Evolutionary conservation across 1,140 invertebrate species (phyloP).

Genomic region (Polypedilum pembai): DNA sequence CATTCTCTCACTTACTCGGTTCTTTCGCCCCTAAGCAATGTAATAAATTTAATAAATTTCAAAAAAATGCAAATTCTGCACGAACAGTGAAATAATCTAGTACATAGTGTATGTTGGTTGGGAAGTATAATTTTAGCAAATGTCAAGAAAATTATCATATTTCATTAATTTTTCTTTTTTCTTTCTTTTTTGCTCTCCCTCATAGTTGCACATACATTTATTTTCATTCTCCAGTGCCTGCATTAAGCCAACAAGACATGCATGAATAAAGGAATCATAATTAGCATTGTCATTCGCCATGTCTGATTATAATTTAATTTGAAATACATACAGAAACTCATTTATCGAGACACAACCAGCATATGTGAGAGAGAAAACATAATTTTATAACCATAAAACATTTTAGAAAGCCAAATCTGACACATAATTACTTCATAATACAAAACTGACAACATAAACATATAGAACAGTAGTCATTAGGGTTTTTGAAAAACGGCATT

Average conservation of each 20-base stretch:
- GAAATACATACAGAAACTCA: neutral
- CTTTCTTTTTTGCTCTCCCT: neutral
- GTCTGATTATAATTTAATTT: conserved; percentile 19
- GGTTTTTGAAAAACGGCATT: too few species aligned
- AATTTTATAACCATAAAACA: conserved; percentile 2
- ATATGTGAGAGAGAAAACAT: neutral
- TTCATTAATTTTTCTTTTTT: conserved; percentile 14
- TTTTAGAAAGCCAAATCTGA: neutral
- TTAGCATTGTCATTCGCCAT: conserved; percentile 5
- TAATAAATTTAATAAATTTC: conserved; percentile 12
- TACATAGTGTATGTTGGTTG: too few species aligned
- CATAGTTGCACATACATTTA: neutral
- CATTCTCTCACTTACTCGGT: neutral
- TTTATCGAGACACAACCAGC: neutral
- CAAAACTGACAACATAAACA: conserved; percentile 23
- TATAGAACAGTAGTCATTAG: neutral
- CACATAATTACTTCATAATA: conserved; percentile 28
- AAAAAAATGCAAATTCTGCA: conserved; percentile 8
- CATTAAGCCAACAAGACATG: neutral
- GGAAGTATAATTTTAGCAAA: neutral
- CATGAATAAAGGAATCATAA: neutral
- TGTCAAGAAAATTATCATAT: conserved; percentile 11
- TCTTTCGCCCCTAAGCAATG: neutral
- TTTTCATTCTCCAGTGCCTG: neutral
- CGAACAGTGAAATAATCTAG: neutral